Conservation (phyloP, 2,888 invertebrate genomes). For the Rambutsinella grinnellia region DNA sequence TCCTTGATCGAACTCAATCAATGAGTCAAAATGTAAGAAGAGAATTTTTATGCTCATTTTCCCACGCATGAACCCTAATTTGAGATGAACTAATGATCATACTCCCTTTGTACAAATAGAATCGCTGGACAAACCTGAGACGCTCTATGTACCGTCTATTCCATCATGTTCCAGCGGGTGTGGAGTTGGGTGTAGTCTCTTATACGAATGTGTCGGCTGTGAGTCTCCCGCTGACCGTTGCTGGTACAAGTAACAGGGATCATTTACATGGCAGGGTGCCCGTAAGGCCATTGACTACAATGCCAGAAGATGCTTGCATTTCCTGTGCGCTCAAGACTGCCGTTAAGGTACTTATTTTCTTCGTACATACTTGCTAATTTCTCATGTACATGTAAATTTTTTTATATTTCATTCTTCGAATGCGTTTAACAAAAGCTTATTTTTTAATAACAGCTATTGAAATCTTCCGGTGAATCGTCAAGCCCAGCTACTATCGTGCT, state of each 20-base stretch:
- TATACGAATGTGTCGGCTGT: constrained; percentile 64
- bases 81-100: not conserved
- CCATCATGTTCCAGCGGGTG: constrained; percentile 65
- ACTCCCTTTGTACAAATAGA: constrained; percentile 47
- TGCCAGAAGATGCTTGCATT: constrained; percentile 62
- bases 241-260: constrained; percentile 66
- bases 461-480: constrained; percentile 55
- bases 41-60: too few relatives aligned
- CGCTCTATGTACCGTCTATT: constrained; percentile 65
- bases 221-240: constrained; percentile 65
- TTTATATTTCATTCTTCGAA: too few relatives aligned
- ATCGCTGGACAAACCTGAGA: constrained; percentile 66
- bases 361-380: too few relatives aligned
- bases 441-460: constrained; percentile 57
- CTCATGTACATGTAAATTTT: too few relatives aligned
- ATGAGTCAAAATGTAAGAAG: constrained; percentile 65
- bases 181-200: constrained; percentile 66
- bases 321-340: constrained; percentile 65
- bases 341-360: constrained; percentile 54
- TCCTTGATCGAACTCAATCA: constrained; percentile 62
- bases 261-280: constrained; percentile 67
- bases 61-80: too few relatives aligned
- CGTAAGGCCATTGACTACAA: constrained; percentile 60
- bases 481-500: constrained; percentile 62
- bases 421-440: too few relatives aligned